Percentiles rank a stretch among this genome's conserved stretches.
phyloP scores from a whole-genome alignment of 1,140 invertebrate genomes.

The Diorhabda sublineata region DNA sequence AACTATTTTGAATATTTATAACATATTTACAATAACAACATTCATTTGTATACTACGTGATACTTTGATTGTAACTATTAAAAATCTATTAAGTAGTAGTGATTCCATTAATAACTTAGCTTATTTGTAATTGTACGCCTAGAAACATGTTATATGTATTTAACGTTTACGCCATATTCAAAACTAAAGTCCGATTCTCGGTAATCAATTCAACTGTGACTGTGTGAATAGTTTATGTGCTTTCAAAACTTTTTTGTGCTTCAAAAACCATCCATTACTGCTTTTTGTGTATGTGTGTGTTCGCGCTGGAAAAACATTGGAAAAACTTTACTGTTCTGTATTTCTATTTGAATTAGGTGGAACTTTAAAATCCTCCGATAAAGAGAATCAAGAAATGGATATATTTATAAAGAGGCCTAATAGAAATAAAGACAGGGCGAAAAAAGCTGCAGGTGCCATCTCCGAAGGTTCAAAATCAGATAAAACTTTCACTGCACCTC shows the following conservation, averaged over 20 bases:
- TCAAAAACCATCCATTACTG: background rate
- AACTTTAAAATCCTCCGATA: background rate
- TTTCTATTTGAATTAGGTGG: slow-evolving; percentile 1
- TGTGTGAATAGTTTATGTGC: background rate
- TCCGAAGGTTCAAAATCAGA: slow-evolving; percentile 19
- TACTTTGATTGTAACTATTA: no score
- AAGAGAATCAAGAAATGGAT: slow-evolving; percentile 8
- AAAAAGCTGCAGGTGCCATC: slow-evolving; percentile 7
- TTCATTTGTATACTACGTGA: no score
- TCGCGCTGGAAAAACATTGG: background rate
- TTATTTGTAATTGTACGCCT: slow-evolving; percentile 2
- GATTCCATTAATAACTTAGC: background rate
- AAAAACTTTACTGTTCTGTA: slow-evolving; percentile 5
- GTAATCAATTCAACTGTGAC: background rate
- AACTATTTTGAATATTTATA: no score
- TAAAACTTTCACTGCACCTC: slow-evolving; percentile 1
- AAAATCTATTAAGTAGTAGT: background rate
- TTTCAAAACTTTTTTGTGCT: background rate
- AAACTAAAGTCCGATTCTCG: background rate
- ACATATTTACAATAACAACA: no score
- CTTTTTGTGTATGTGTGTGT: background rate
- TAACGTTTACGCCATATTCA: background rate
- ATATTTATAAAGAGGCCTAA: slow-evolving; percentile 7
- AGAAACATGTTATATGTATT: background rate
- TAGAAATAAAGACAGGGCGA: slow-evolving; percentile 4